Percentiles rank a stretch among this genome's conserved stretches.
These are phyloP conservation scores for Crotalus horridus DNA, from an alignment of 2,113 vertebrate genomes.

Conservation along the genomic window DNA sequence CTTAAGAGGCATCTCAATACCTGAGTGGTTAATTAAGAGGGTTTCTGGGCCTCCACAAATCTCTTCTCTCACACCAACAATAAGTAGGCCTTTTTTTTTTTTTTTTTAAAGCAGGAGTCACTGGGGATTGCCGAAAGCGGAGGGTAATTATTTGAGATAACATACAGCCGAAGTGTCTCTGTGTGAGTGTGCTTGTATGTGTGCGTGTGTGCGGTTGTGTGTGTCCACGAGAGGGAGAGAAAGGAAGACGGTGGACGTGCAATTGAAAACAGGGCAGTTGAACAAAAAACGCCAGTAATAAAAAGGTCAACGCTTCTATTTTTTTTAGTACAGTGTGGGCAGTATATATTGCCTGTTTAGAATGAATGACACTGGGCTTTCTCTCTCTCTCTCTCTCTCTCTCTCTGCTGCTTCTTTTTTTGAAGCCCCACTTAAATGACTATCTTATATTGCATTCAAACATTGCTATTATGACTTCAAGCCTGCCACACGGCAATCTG, in stretches of 20 bases:
- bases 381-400: slow-evolving; percentile 53
- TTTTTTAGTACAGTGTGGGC: slow-evolving; percentile 80
- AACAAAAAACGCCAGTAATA: slow-evolving; percentile 75
- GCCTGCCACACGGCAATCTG: slow-evolving; percentile 76
- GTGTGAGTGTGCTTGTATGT: slow-evolving; percentile 47
- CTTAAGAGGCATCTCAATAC: slow-evolving; percentile 87
- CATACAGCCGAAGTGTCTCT: slow-evolving; percentile 79
- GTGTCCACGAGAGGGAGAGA: slow-evolving; percentile 19
- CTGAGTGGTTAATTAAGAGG: slow-evolving; percentile 99
- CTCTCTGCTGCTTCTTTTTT: slow-evolving; percentile 36
- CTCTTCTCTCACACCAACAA: slow-evolving; percentile 84
- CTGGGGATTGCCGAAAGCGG: slow-evolving; percentile 89
- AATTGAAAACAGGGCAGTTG: slow-evolving; percentile 73
- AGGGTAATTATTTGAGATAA: slow-evolving; percentile 98
- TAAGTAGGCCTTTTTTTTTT: slow-evolving; percentile 76
- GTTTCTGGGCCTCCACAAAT: slow-evolving; percentile 93
- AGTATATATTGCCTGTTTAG: slow-evolving; percentile 85
- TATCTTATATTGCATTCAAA: slow-evolving; percentile 88
- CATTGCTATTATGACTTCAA: slow-evolving; percentile 75
- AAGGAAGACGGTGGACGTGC: slow-evolving; percentile 63
- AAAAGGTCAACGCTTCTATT: slow-evolving; percentile 94
- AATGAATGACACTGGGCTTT: slow-evolving; percentile 82
- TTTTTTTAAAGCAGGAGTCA: slow-evolving; percentile 70
- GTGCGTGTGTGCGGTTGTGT: slow-evolving; percentile 39
- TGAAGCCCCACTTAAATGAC: slow-evolving; percentile 61